Evolutionary conservation across 2,888 invertebrate genomes (phyloP).

Genomic region (Onchidella celtica): DNA sequence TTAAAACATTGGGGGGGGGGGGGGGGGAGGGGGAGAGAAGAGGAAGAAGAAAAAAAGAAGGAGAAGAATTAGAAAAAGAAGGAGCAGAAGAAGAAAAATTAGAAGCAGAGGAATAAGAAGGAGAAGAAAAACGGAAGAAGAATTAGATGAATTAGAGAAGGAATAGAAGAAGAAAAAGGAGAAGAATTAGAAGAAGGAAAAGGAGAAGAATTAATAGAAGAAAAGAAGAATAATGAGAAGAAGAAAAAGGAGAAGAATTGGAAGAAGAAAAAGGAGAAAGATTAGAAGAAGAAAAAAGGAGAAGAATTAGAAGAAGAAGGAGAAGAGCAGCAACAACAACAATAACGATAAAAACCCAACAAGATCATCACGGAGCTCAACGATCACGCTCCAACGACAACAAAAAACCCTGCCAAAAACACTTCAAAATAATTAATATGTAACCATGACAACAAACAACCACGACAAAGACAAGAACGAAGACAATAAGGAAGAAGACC

Average conservation of each 20-base stretch:
- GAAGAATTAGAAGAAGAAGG: conserved; percentile 1
- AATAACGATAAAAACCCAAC: too few relatives aligned
- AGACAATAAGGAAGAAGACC: too few relatives aligned
- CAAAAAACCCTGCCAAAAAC: too few relatives aligned
- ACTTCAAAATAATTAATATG: too few relatives aligned
- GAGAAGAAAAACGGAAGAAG: conserved; percentile 41
- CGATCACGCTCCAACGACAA: too few relatives aligned
- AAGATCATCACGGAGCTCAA: too few relatives aligned
- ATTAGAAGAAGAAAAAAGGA: not conserved
- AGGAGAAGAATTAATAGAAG: conserved; percentile 33
- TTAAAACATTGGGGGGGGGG: too few relatives aligned
- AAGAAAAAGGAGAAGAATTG: not conserved
- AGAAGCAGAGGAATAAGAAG: conserved; percentile 41
- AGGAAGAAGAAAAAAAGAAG: conserved; percentile 31
- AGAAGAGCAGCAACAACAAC: not conserved
- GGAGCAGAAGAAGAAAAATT: conserved; percentile 40
- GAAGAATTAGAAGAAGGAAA: conserved; percentile 33
- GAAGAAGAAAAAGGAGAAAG: not conserved
- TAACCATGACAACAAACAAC: too few relatives aligned
- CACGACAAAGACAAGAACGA: too few relatives aligned
- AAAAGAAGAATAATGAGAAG: not conserved
- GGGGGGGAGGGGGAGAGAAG: too few relatives aligned
- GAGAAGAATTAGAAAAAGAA: conserved; percentile 40
- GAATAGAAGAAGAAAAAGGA: conserved; percentile 42
- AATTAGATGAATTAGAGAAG: conserved; percentile 34